Evolutionary conservation across 2,797 vertebrate genomes (phyloP), one percentile per base, ranked within the genome.

Genomic region (Tauraco hartlaubi): DNA sequence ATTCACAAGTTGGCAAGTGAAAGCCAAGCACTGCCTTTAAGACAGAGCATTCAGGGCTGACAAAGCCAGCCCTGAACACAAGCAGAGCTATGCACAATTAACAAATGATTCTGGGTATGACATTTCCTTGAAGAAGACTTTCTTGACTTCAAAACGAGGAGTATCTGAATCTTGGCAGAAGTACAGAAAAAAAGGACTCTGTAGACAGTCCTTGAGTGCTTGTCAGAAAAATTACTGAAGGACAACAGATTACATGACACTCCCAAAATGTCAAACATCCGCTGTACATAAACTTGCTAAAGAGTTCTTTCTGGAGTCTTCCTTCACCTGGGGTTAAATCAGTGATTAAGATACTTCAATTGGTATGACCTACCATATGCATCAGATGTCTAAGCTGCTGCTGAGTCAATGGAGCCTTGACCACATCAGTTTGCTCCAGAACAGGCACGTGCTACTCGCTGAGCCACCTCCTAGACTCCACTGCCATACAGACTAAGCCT

Each of bases 81-180:
- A 74, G 52, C 39, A 59, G 44, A 68, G 15, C 46, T 54, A 3
- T 12, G n/a, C 33, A 76, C n/a, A 54, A 64, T 59, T 55, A 80
- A 75, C 43, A 72, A 86, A 22, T 1, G 0, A 35, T 61, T 72
- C 48, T 35, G 67, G 11, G 26, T 39, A 73, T 33, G 56, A 82
- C 44, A 59, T 46, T 92, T 91, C 84, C 87, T 91, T 88, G 81
- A 69, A 88, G 44, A 39, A 11, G 22, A 33, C 25, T 84, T 92
- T 58, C 54, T 73, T 87, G 74, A 82, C 55, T 91, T 82, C 72
- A 76, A 41, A 90, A 88, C 66, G 80, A 59, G 31, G 46, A 69
- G 18, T 2, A 37, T 6, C 25, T 2, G 0, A 94, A 28, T 59
- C 22, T 17, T 73, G 55, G 87, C 74, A 89, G 54, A 25, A 62